phyloP scores from a whole-genome alignment of 2,113 vertebrate species.

The crab-eating macaque (Macaca fascicularis) region T2T-MFA8v1.1 NC_088394.1:61294001-61294500 shows the following conservation, averaged over 20 bases:
- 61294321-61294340: neutral
- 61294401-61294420: neutral
- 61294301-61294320: neutral
- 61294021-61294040: neutral
- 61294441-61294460: neutral
- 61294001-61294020: neutral
- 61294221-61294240: neutral
- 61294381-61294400: neutral
- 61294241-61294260: neutral
- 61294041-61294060: neutral
- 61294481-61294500: neutral
- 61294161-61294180: neutral
- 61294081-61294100: neutral
- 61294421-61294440: neutral
- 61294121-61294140: neutral
- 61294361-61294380: neutral
- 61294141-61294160: neutral
- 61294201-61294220: neutral
- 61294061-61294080: too few species aligned
- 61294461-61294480: neutral
- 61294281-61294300: neutral
- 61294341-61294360: neutral
- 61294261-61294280: neutral
- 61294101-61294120: neutral
- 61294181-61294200: neutral